Evolutionary conservation across 1,140 invertebrate species (phyloP).

Genomic region (Drosophila ironensis): DNA sequence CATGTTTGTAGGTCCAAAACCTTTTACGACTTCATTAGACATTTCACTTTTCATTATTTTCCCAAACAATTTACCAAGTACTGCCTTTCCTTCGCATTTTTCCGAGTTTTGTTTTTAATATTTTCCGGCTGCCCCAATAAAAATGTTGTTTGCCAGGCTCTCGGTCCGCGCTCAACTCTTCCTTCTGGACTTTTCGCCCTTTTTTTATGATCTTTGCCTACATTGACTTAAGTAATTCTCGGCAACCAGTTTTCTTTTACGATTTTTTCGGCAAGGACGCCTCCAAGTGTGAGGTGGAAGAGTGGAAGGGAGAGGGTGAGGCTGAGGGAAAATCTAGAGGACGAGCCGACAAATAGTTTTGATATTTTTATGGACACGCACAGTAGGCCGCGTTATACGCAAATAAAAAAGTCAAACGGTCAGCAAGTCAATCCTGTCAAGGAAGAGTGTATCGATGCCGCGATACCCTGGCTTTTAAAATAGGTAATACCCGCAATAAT

Average conservation of each 20-base stretch:
- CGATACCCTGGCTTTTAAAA: conserved; percentile 8
- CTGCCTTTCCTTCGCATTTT: conserved; percentile 43
- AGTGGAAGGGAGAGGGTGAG: not conserved
- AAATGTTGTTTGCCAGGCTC: conserved; percentile 37
- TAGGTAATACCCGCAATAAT: no score
- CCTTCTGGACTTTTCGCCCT: conserved; percentile 24
- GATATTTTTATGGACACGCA: conserved; percentile 54
- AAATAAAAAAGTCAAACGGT: conserved; percentile 65
- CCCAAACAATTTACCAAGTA: conserved; percentile 58
- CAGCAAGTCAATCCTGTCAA: conserved; percentile 27
- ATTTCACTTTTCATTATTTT: conserved; percentile 72
- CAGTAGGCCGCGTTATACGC: conserved; percentile 48
- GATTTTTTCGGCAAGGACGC: conserved; percentile 54
- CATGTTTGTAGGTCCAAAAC: conserved; percentile 42
- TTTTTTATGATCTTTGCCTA: conserved; percentile 72
- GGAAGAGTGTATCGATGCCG: not conserved
- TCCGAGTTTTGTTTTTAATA: conserved; percentile 58
- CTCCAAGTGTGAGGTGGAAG: conserved; percentile 8
- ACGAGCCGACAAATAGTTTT: conserved; percentile 55
- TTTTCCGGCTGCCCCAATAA: conserved; percentile 72
- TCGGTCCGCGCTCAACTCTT: no score
- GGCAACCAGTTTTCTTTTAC: conserved; percentile 56
- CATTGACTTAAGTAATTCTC: conserved; percentile 78
- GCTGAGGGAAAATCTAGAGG: conserved; percentile 2
- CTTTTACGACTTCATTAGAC: conserved; percentile 72